Evolutionary conservation across 2,888 invertebrate species (phyloP).

Genomic region (Leptopilina syphax): DNA sequence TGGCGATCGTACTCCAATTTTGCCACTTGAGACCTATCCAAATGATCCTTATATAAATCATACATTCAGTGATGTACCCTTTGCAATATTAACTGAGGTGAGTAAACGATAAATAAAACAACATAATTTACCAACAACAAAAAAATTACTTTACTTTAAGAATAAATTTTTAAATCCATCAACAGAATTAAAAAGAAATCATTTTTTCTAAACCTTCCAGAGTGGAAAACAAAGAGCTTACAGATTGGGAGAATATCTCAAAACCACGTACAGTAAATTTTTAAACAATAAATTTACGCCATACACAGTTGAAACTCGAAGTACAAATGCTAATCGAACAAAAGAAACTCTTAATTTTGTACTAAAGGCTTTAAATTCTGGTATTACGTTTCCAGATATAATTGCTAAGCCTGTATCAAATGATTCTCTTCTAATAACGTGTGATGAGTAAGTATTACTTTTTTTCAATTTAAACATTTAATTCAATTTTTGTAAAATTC

Average conservation of each 20-base stretch:
- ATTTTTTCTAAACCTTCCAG: slow-evolving; percentile 65
- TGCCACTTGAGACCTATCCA: background rate
- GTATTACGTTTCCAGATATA: slow-evolving; percentile 75
- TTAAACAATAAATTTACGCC: slow-evolving; percentile 77
- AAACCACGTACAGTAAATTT: slow-evolving; percentile 77
- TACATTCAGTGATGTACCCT: background rate
- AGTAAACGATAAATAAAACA: background rate
- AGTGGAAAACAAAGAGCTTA: slow-evolving; percentile 79
- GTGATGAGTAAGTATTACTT: background rate
- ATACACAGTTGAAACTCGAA: slow-evolving; percentile 75
- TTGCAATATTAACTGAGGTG: background rate
- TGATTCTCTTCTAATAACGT: background rate
- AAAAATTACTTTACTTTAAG: no score
- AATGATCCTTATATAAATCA: background rate
- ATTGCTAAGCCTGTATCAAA: slow-evolving; percentile 2
- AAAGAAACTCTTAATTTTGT: slow-evolving; percentile 85
- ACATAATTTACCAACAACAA: no score
- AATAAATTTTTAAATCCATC: no score
- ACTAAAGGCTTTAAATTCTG: slow-evolving; percentile 84
- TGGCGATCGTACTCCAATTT: background rate
- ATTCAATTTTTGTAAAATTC: no score
- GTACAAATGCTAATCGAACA: slow-evolving; percentile 85
- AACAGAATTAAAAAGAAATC: no score
- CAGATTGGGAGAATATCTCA: slow-evolving; percentile 78
- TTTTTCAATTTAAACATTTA: background rate